Base-by-base conservation (phyloP, 2,888 invertebrate species). In the Lithophane leautieri region DNA sequence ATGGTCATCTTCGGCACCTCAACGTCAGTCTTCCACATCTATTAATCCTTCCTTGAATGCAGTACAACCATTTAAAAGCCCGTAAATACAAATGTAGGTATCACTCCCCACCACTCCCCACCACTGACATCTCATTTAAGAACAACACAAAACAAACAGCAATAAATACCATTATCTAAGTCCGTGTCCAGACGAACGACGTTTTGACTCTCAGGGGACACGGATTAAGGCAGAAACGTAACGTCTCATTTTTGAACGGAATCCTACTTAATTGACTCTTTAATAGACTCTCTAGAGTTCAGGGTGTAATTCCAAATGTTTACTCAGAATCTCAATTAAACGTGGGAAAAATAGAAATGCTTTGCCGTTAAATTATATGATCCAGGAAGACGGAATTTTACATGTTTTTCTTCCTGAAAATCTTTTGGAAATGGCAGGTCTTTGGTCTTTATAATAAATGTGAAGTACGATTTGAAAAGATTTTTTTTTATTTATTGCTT, bases 261-360 rank as follows among this genome's bases (percentile, higher is more conserved):
- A 80, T 72, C 78, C 73, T 83, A 78, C 84, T 85, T 89, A 90
- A 90, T 90, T 90, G 88, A 79, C 85, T 81, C 83, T 79, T 87
- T 87, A 89, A 88, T 88, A 87, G 82, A 78, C 74, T 73, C 79
- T 42, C 14, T 62, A 68, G 85, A 75, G 76, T 78, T 70, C 75
- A 76, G 63, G 50, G 69, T 52, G 61, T 79, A 78, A 84, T 83
- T 85, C 67, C 71, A 81, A 88, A 89, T 83, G 83, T 89, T 86
- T 85, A 85, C 85, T 79, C 70, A 73, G 86, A 76, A 75, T 85
- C 63, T 65, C 63, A 76, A 72, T 62, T 81, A 82, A 87, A 83
- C 86, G 81, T 78, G 87, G 75, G 47, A 82, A 82, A 79, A 84
- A 73, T 74, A 73, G 60, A 81, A 78, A 81, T 78, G 65, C 76